Evolutionary conservation across 2,888 invertebrate species (phyloP), one percentile per base, ranked within the genome.

Genomic region (Apamea sordens): DNA sequence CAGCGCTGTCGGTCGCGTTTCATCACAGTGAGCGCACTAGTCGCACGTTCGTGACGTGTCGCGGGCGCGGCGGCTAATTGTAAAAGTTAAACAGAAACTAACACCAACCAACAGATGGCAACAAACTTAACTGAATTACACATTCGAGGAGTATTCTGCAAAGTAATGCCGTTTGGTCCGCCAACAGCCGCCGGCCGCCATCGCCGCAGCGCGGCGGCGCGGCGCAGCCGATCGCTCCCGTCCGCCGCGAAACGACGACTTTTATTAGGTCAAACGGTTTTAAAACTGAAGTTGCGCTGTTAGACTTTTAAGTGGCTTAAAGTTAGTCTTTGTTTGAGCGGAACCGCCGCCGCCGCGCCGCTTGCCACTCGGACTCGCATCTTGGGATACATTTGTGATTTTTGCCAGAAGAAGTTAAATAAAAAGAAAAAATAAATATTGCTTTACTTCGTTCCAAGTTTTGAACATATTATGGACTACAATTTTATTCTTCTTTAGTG

Each of bases 271-370:
- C 92, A 92, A 94, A 93, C 91, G 90, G 84, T 91, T 93, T 90
- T 89, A 91, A 91, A 93, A 93, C 89, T 91, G 88, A 91, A 92
- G 91, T 93, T 90, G 88, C 86, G 88, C 89, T 81, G 89, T 91
- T 90, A 89, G 88, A 94, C 90, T 92, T 93, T 91, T 92, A 93
- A 94, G 93, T 93, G 92, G 92, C 91, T 92, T 91, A 87, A 93
- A 93, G 91, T 93, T 92, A 89, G 84, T 88, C 86, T 88, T 90
- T 90, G 90, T 91, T 91, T 90, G 90, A 82, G 83, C 82, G n/a
- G 63, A 86, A 84, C 84, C 28, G 18, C 44, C 21, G 41, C 73
- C 82, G 71, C 83, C 77, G 65, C 78, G 71, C 83, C 77, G 65
- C 78, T 75, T 81, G 78, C 82, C 81, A 76, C 56, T 56, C 24